Evolutionary conservation across 2,797 vertebrate genomes (phyloP), one percentile per base, ranked within the genome.

Genomic region (Myripristis jacobus): DNA sequence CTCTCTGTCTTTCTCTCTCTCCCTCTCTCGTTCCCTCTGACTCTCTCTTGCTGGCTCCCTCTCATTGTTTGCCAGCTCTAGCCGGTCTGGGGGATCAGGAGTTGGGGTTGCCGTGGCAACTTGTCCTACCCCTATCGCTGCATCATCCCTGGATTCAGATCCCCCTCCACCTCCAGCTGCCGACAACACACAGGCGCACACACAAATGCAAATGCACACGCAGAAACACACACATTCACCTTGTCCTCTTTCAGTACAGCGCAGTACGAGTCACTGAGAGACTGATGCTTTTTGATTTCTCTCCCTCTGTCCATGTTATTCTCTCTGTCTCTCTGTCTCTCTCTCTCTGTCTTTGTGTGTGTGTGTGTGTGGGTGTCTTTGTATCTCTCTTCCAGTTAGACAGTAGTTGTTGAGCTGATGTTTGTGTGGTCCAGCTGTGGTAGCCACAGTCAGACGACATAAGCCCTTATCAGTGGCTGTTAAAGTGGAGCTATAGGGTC

Each of bases 81-180:
- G 88, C 85, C 77, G 66, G 87, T 88, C 79, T 78, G 53, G 36
- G 75, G 79, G 75, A 85, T 88, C 82, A 85, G 83, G 87, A 87
- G 82, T 79, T 73, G 81, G 71, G 74, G 90, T 92, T 92, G 90
- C 90, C 85, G 72, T 91, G 89, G 90, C 86, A 92, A 92, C 90
- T 70, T 83, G 73, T 86, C 82, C 80, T 71, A 52, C 78, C 83
- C 80, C 79, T 79, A 82, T 86, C 66, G 5, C 68, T 61, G 70
- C 50, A 84, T 90, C 85, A 80, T 81, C 75, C 79, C 55, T 64
- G 56, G 80, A 81, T 82, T 70, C 68, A 70, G 65, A n/a, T 77
- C 71, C 19, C 25, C 46, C 27, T 3, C 34, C 47, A 54, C 65
- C 60, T 55, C 41, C 43, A 43, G 18, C 68, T 65, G 38, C 31